phyloP scores from a whole-genome alignment of 1,140 invertebrate genomes.

The Sinonovacula constricta region DNA sequence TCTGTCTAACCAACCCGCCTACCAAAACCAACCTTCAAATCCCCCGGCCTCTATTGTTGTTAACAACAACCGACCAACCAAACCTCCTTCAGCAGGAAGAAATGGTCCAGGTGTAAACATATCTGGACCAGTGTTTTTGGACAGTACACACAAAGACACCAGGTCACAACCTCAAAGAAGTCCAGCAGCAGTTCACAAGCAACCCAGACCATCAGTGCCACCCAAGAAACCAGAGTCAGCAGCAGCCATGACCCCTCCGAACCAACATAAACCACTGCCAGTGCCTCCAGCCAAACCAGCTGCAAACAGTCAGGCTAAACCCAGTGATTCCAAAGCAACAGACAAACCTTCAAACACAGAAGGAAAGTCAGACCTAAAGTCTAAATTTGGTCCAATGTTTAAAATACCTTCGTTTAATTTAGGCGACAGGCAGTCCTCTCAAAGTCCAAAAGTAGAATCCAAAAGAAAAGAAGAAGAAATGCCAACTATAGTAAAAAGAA shows the following conservation, averaged over 20 bases:
- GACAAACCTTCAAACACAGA: no score
- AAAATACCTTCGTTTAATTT: conserved; percentile 36
- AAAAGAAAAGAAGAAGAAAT: background rate
- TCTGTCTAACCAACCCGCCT: no score
- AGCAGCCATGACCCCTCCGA: background rate
- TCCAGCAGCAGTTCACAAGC: conserved; percentile 28
- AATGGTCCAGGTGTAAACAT: conserved; percentile 13
- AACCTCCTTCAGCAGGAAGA: no score
- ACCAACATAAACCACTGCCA: no score
- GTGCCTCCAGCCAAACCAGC: background rate
- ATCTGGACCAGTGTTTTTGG: conserved; percentile 33
- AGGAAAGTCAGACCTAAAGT: conserved; percentile 12
- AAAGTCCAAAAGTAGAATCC: conserved; percentile 1
- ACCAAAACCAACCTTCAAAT: background rate
- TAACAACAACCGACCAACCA: background rate
- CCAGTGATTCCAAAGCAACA: no score
- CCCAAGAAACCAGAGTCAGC: background rate
- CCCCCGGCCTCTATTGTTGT: background rate
- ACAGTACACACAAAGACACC: conserved; percentile 32
- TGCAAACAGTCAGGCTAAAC: no score
- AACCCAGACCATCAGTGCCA: conserved; percentile 16
- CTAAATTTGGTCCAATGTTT: conserved; percentile 36
- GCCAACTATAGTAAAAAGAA: conserved; percentile 30
- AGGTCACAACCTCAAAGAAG: conserved; percentile 26
- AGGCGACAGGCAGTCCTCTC: conserved; percentile 3